Evolutionary conservation across 2,888 invertebrate genomes (phyloP).

Genomic region (Morpho helenor): DNA sequence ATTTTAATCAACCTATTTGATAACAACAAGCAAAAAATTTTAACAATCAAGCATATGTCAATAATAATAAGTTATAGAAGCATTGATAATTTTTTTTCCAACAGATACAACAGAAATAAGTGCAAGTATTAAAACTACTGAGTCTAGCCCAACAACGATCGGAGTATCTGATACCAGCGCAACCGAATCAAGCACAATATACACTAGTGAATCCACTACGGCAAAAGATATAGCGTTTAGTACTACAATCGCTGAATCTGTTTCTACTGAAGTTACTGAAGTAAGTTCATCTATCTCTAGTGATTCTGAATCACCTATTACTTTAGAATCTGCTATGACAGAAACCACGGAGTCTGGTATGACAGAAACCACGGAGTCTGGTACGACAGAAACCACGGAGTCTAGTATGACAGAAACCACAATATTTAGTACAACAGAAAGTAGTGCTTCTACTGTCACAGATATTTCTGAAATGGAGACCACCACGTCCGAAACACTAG

Average conservation of each 20-base stretch:
- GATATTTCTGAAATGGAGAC: background rate
- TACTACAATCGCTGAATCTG: background rate
- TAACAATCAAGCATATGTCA: too few species aligned
- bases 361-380: slow-evolving; percentile 9
- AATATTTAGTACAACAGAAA: slow-evolving; percentile 17
- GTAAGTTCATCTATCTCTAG: background rate
- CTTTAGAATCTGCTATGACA: background rate
- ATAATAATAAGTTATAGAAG: too few species aligned
- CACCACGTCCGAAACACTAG: too few species aligned
- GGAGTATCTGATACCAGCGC: background rate
- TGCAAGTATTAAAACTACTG: slow-evolving; percentile 17
- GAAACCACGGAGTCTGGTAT: background rate
- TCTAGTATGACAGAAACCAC: slow-evolving; percentile 4
- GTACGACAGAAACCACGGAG: background rate
- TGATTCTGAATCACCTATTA: background rate
- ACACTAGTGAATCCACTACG: slow-evolving; percentile 7
- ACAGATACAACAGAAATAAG: slow-evolving; percentile 16
- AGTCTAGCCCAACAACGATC: slow-evolving; percentile 9
- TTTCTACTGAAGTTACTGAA: background rate
- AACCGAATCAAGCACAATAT: slow-evolving; percentile 15
- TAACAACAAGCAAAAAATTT: too few species aligned
- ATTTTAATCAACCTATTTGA: too few species aligned
- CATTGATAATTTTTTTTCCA: background rate
- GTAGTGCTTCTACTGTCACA: slow-evolving; percentile 17
- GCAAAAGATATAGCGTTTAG: background rate